Evolutionary conservation across 2,888 invertebrate genomes (phyloP).

Genomic region (Flexamia atlantica): DNA sequence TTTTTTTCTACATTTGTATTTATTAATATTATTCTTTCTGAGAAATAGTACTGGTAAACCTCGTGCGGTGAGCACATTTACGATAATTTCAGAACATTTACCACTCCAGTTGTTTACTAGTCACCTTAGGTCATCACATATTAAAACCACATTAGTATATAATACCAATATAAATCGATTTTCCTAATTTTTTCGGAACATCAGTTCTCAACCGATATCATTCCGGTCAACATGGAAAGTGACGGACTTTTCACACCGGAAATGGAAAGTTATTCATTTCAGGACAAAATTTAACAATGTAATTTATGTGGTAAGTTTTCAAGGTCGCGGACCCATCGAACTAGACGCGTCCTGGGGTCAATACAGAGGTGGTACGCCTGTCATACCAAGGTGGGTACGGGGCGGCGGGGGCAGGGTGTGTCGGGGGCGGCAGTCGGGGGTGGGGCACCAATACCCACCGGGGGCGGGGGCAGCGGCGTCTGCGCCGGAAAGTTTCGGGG

Average conservation of each 20-base stretch:
- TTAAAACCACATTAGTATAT: no score
- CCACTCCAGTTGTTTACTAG: no score
- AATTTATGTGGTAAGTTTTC: constrained; percentile 53
- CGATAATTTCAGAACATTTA: no score
- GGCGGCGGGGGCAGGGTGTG: neutral
- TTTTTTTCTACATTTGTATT: no score
- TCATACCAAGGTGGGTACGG: constrained; percentile 24
- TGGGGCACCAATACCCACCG: constrained; percentile 62
- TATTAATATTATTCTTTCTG: no score
- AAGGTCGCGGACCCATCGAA: constrained; percentile 32
- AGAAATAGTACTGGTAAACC: no score
- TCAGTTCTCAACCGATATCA: no score
- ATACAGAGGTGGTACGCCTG: constrained; percentile 2
- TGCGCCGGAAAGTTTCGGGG: constrained; percentile 60
- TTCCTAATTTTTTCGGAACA: no score
- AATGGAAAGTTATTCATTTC: constrained; percentile 26
- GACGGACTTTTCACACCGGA: constrained; percentile 38
- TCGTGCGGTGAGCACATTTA: no score
- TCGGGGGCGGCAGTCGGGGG: constrained; percentile 36
- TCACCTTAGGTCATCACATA: no score
- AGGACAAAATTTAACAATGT: constrained; percentile 1
- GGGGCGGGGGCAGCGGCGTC: constrained; percentile 64
- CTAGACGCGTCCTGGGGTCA: constrained; percentile 39
- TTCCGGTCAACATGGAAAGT: constrained; percentile 4
- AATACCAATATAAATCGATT: no score